Conservation (phyloP, 2,113 vertebrate genomes). For the Acanthisitta chloris region DNA sequence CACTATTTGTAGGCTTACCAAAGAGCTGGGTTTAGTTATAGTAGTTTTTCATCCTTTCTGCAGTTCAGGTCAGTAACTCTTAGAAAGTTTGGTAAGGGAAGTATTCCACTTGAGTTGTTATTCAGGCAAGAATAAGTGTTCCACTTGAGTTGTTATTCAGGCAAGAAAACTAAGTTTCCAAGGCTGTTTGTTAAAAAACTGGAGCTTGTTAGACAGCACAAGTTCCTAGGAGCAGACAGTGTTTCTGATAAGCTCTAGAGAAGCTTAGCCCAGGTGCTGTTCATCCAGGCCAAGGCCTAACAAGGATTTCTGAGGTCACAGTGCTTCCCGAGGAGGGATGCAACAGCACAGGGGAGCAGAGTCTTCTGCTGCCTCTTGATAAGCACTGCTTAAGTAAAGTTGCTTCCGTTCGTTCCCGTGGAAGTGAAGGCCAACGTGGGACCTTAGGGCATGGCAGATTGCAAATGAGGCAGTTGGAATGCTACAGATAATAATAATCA, state of each 20-base stretch:
- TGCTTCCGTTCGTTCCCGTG: background rate
- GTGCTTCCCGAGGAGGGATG: background rate
- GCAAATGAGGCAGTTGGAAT: background rate
- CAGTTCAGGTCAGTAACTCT: background rate
- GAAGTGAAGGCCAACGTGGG: background rate
- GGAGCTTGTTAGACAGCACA: background rate
- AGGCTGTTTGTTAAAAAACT: background rate
- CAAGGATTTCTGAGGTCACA: background rate
- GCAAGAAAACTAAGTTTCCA: background rate
- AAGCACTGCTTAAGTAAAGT: background rate
- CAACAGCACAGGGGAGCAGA: background rate
- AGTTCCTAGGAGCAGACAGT: background rate
- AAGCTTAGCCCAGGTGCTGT: background rate
- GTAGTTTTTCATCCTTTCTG: background rate
- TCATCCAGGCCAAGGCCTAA: background rate
- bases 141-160: background rate
- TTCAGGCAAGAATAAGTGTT: background rate
- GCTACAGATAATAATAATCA: background rate
- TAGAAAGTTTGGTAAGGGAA: no score
- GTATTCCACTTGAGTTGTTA: background rate
- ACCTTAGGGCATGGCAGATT: background rate
- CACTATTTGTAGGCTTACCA: no score
- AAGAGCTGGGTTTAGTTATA: background rate
- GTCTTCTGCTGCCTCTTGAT: background rate
- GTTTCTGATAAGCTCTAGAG: background rate